Percentiles rank a stretch among this genome's conserved stretches.
Evolutionary conservation across 1,140 invertebrate genomes (phyloP).

Genomic region (Metopolophium dirhodum): DNA sequence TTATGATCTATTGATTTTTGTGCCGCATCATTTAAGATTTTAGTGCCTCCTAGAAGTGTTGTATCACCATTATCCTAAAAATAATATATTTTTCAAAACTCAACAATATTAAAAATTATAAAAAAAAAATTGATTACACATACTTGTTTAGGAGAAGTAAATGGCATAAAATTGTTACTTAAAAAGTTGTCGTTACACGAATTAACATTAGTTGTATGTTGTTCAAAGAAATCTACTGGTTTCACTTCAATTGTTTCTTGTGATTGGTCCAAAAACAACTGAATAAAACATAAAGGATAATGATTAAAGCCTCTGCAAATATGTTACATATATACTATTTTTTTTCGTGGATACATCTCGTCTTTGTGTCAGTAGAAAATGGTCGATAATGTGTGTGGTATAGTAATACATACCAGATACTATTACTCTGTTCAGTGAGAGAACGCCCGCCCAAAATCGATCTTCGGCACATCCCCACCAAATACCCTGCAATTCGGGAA

Average conservation of each 20-base stretch:
- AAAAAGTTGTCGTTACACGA: background rate
- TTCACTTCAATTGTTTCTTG: slow-evolving; percentile 32
- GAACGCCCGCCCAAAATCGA: too few species aligned
- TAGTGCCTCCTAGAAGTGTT: background rate
- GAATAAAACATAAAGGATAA: background rate
- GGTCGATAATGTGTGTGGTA: background rate
- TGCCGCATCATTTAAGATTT: slow-evolving; percentile 22
- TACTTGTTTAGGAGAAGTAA: slow-evolving; percentile 39
- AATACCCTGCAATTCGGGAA: too few species aligned
- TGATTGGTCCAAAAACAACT: slow-evolving; percentile 42
- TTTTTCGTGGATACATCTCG: background rate
- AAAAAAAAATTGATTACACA: background rate
- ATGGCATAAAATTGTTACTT: slow-evolving; percentile 11
- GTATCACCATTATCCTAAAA: slow-evolving; percentile 23
- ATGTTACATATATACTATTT: background rate
- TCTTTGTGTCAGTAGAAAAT: background rate
- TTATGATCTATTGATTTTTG: slow-evolving; percentile 54
- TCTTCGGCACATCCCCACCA: too few species aligned
- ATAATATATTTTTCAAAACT: background rate
- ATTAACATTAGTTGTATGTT: slow-evolving; percentile 41
- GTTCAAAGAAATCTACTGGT: slow-evolving; percentile 51
- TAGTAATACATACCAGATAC: background rate
- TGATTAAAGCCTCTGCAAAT: background rate
- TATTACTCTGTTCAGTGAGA: too few species aligned
- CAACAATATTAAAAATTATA: background rate